These are phyloP conservation scores for Coregonus ussuriensis DNA, from an alignment of 2,797 vertebrate species.

Conservation along the genomic window DNA sequence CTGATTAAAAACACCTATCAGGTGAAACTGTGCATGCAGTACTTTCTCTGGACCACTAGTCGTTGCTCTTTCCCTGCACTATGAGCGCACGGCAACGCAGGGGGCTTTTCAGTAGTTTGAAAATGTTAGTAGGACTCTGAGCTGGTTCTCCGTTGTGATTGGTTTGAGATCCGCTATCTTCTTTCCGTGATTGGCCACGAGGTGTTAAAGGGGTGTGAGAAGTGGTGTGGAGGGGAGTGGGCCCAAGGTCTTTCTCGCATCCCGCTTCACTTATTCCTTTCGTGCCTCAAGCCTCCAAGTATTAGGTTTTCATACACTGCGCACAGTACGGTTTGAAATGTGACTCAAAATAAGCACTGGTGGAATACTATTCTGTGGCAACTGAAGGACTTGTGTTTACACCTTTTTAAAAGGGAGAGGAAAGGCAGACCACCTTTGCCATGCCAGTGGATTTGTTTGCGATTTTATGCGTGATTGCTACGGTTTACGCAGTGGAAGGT, in stretches of 20 bases:
- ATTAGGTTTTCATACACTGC: constrained; percentile 33
- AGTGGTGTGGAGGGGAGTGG: constrained; percentile 1
- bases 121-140: constrained; percentile 35
- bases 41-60: neutral
- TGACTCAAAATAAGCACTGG: constrained; percentile 54
- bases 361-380: constrained; percentile 64
- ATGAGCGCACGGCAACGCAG: neutral
- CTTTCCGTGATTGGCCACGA: constrained; percentile 67
- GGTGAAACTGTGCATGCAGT: neutral
- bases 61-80: neutral
- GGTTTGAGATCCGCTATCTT: constrained; percentile 61
- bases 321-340: constrained; percentile 62
- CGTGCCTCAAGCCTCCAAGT: constrained; percentile 9
- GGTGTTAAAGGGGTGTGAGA: constrained; percentile 60
- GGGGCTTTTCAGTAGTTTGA: neutral
- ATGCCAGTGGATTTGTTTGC: constrained; percentile 54
- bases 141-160: constrained; percentile 56
- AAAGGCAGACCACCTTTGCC: constrained; percentile 40
- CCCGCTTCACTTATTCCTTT: neutral
- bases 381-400: constrained; percentile 38
- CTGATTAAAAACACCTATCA: neutral
- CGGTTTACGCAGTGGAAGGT: constrained; percentile 74
- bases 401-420: constrained; percentile 45
- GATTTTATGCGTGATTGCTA: constrained; percentile 57
- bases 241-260: constrained; percentile 16